Percentiles rank a stretch among this genome's conserved stretches.
These are phyloP conservation scores for Papilio machaon DNA, from an alignment of 1,140 invertebrate species.

Conservation along the genomic window DNA sequence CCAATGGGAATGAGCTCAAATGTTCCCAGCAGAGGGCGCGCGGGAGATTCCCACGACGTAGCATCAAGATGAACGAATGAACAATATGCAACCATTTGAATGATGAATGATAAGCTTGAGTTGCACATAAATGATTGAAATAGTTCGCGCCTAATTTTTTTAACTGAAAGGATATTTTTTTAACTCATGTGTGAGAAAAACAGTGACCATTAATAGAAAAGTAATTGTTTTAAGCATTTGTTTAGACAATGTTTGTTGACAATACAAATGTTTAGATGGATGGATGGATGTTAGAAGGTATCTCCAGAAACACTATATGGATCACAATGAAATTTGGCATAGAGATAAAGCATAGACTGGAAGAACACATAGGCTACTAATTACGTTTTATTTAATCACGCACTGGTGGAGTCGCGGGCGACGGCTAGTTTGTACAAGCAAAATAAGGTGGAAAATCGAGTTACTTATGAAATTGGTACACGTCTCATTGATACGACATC, in stretches of 20 bases:
- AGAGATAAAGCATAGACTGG: too few relatives aligned
- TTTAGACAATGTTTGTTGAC: too few relatives aligned
- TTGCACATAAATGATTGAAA: background rate
- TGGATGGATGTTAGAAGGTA: too few relatives aligned
- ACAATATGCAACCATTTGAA: conserved; percentile 28
- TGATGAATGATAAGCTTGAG: background rate
- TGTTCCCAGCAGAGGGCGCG: conserved; percentile 30
- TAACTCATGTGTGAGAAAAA: too few relatives aligned
- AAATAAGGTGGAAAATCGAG: background rate
- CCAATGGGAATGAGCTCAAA: background rate
- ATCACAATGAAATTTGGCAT: too few relatives aligned
- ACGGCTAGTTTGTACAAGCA: background rate
- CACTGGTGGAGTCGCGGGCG: too few relatives aligned
- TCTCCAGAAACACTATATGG: too few relatives aligned
- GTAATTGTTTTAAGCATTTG: too few relatives aligned
- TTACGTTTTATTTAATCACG: too few relatives aligned
- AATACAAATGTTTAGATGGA: too few relatives aligned
- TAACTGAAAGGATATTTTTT: background rate
- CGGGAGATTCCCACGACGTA: conserved; percentile 18
- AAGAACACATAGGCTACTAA: too few relatives aligned
- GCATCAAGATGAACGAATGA: conserved; percentile 24
- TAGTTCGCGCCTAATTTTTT: background rate
- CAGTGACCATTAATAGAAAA: too few relatives aligned
- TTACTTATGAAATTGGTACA: background rate
- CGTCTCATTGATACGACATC: background rate